Evolutionary conservation across 1,140 invertebrate species (phyloP), one percentile per base, ranked within the genome.

Genomic region (Phortica variegata): DNA sequence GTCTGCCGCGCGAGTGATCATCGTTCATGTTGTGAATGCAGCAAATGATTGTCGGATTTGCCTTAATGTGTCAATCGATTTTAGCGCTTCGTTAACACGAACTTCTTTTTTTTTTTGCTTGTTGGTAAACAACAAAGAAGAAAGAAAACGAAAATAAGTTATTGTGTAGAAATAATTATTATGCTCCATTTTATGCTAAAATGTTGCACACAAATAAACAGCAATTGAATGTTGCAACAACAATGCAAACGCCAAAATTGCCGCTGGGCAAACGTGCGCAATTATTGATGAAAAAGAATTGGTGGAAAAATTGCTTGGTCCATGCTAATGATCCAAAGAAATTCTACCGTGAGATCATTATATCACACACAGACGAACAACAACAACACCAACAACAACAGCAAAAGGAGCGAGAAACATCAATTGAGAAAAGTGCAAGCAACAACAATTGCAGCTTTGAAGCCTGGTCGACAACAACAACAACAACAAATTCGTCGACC

Each of bases 1-100:
- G 7, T 8, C 12, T 12, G 29, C 29, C 29, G 7, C 29, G 12
- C 29, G 12, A 8, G 29, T 12, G 29, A 7, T 31, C 47, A 42
- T 45, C 21, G 41, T 41, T 49, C 32, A 32, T 49, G 29, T 43
- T 21, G 34, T 50, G 31, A 23, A 34, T 33, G 23, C 19, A 55
- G 54, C 47, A 55, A 44, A 47, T 56, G 29, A 46, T 36, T 41
- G 21, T 37, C 13, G 21, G 12, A n/a, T 34, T 47, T 39, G 37
- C 52, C 32, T 61, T 66, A 65, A 65, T 65, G 62, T 65, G 62
- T 66, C 62, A 66, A 66, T 66, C 52, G 61, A 51, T 60, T 54
- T 38, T 43, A 51, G 56, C 19, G 5, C 46, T 29, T 17, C 45
- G 48, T 47, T n/a, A n/a, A n/a, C n/a, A n/a, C n/a, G n/a, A n/a